These are phyloP conservation scores for Acleris cristana DNA, from an alignment of 2,888 invertebrate species.

Conservation along the genomic window DNA sequence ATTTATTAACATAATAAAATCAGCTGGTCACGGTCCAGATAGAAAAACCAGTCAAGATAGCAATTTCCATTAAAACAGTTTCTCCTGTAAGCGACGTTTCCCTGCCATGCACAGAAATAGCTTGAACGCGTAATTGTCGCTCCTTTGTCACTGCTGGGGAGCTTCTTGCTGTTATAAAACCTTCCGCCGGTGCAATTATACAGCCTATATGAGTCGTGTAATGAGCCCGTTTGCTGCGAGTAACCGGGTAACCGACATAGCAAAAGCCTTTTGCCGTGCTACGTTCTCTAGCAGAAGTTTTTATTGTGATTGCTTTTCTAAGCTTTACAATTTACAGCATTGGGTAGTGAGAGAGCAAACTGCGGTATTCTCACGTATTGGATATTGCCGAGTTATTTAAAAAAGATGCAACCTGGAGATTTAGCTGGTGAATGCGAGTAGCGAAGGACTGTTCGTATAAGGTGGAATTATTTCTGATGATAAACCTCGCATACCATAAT, in stretches of 20 bases:
- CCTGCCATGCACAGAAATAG: constrained; percentile 8
- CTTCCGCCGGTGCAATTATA: constrained; percentile 19
- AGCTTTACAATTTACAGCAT: too few species aligned
- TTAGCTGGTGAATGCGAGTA: too few species aligned
- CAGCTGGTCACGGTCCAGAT: neutral
- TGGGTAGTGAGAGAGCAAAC: too few species aligned
- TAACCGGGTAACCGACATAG: constrained; percentile 11
- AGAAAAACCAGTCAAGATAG: neutral
- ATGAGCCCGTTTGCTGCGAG: constrained; percentile 28
- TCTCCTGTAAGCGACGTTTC: neutral
- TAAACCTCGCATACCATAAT: too few species aligned
- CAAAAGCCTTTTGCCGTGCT: constrained; percentile 9
- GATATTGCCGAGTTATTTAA: too few species aligned
- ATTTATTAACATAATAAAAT: too few species aligned
- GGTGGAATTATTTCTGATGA: too few species aligned
- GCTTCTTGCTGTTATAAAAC: constrained; percentile 9
- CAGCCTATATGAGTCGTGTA: constrained; percentile 24
- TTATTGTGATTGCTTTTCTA: constrained; percentile 1
- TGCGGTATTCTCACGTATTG: too few species aligned
- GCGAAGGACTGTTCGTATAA: too few species aligned
- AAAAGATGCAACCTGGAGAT: too few species aligned
- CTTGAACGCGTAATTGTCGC: constrained; percentile 10
- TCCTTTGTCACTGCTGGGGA: neutral
- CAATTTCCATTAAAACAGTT: neutral
- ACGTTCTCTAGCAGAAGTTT: neutral